Conservation (phyloP, 2,888 invertebrate species). For the Drosophila ezoana region DNA sequence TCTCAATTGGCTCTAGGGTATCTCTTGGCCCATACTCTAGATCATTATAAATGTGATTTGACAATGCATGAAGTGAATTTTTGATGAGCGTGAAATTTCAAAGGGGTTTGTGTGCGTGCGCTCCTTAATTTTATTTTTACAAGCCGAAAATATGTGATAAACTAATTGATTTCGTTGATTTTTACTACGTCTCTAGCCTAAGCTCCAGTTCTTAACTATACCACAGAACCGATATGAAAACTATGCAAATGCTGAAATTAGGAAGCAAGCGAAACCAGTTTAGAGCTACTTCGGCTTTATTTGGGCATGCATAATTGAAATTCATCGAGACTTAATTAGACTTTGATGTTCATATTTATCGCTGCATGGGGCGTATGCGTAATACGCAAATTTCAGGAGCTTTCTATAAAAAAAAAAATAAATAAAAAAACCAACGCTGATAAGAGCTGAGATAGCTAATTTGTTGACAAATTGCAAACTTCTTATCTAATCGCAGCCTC, state of each 20-base stretch:
- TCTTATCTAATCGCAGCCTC: conserved; percentile 54
- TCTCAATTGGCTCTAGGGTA: conserved; percentile 7
- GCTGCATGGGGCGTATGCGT: conserved; percentile 39
- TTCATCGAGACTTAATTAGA: conserved; percentile 40
- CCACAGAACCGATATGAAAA: background rate
- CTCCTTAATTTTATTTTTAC: conserved; percentile 4
- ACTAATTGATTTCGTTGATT: conserved; percentile 9
- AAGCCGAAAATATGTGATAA: conserved; percentile 10
- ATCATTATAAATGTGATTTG: conserved; percentile 10
- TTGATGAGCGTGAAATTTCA: conserved; percentile 48
- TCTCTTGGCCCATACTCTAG: background rate
- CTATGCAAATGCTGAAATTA: conserved; percentile 34
- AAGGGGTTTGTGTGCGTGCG: conserved; percentile 28
- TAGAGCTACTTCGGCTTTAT: conserved; percentile 5
- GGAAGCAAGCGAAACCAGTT: conserved; percentile 48
- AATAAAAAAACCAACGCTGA: conserved; percentile 16
- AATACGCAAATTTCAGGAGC: conserved; percentile 33
- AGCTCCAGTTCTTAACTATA: conserved; percentile 14
- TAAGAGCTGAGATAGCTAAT: conserved; percentile 29
- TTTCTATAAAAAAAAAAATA: conserved; percentile 6
- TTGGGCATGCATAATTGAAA: conserved; percentile 47
- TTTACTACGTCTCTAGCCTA: conserved; percentile 2
- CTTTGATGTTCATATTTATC: conserved; percentile 24
- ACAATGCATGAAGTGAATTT: conserved; percentile 46
- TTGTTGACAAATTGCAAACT: conserved; percentile 52